Evolutionary conservation across 1,140 invertebrate species (phyloP), one percentile per base, ranked within the genome.

Genomic region (Lordiphosa mommai): DNA sequence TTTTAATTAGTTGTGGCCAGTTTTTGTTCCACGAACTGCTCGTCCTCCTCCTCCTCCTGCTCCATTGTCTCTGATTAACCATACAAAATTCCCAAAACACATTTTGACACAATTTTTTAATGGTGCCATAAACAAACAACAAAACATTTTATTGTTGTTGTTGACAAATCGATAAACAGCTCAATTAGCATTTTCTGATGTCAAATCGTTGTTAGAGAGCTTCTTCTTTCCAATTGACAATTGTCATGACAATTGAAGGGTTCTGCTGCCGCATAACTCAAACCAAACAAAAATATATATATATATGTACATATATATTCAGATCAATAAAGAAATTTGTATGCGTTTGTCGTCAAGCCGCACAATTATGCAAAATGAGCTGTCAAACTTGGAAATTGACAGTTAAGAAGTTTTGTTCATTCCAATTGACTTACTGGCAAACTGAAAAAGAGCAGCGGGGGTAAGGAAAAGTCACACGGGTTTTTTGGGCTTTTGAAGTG

Each of bases 41-140:
- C 10, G 48, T 61, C 40, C 13, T 23, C 9, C 41, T 74, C 49
- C 65, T 53, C 76, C 65, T 80, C 69, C 65, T 64, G 37, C 60
- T 16, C 64, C 60, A 59, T 27, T 56, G 49, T 57, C 40, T 46
- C 66, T 74, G 74, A 82, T 82, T 61, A 82, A 71, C 74, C 71
- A 80, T 80, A 74, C 67, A 82, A 82, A 71, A 84, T 82, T 82
- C 76, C 71, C n/a, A n/a, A 71, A 82, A 82, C 76, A 82, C 77
- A 82, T 84, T 82, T 84, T 82, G 76, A 82, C 76, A 82, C 76
- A 82, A 84, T n/a, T n/a, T 82, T 82, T 82, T 82, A 82, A 82
- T 82, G 67, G 76, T 67, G 77, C 71, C 61, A 46, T 43, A 55
- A 17, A 16, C 38, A 23, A 51, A 16, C 10, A 63, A 32, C 6